Percentiles rank a stretch among this genome's conserved stretches.
phyloP scores from a whole-genome alignment of 2,888 invertebrate species.

The Reticulitermes lucifugus region DNA sequence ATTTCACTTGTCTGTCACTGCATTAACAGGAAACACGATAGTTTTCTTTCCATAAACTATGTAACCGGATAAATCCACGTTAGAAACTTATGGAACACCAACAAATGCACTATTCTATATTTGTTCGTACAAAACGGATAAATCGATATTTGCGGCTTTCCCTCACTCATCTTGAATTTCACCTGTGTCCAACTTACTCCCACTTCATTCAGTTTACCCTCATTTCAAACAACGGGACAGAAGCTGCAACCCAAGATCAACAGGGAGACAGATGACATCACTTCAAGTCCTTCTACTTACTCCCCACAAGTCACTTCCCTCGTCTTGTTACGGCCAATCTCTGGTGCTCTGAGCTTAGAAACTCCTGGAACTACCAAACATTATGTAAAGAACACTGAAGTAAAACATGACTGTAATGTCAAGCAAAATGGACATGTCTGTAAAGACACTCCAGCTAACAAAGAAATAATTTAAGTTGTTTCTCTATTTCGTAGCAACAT shows the following conservation, averaged over 20 bases:
- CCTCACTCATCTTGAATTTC: not conserved
- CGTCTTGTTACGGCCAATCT: not conserved
- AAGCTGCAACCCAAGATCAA: slow-evolving; percentile 15
- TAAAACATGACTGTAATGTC: too few species aligned
- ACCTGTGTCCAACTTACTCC: not conserved
- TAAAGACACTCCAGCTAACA: too few species aligned
- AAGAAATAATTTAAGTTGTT: too few species aligned
- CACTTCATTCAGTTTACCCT: not conserved
- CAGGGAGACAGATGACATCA: slow-evolving; percentile 15
- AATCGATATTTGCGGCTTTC: not conserved
- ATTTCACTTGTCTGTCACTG: too few species aligned
- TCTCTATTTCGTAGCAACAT: too few species aligned
- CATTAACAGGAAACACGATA: too few species aligned
- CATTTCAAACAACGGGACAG: slow-evolving; percentile 28
- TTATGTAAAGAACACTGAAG: too few species aligned
- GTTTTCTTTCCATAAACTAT: too few species aligned
- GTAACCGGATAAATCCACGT: too few species aligned
- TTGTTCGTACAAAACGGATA: too few species aligned
- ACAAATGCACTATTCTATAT: too few species aligned
- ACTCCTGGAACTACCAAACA: not conserved
- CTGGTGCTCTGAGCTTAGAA: not conserved
- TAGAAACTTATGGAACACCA: not conserved
- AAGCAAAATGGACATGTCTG: too few species aligned
- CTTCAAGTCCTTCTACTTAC: not conserved
- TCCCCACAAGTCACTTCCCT: not conserved